phyloP scores from a whole-genome alignment of 2,113 vertebrate genomes.

The Sander vitreus region DNA sequence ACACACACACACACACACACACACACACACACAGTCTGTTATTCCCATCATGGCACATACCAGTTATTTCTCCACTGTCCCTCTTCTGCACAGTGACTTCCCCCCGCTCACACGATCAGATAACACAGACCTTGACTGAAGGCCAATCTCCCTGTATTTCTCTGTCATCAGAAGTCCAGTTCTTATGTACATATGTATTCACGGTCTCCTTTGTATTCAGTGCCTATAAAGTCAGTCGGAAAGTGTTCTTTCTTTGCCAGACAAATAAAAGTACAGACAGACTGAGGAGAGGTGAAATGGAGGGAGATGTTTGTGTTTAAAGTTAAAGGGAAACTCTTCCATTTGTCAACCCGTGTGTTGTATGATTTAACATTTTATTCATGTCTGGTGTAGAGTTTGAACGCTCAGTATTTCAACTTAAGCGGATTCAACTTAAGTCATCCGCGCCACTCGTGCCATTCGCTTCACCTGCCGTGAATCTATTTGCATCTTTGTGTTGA shows the following conservation, averaged over 20 bases:
- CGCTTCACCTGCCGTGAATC: too few relatives aligned
- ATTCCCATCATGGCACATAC: conserved; percentile 50
- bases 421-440: too few relatives aligned
- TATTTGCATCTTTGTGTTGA: too few relatives aligned
- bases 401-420: too few relatives aligned
- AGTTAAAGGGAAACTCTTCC: background rate
- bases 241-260: background rate
- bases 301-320: background rate
- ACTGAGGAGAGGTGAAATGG: background rate
- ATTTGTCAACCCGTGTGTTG: background rate
- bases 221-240: background rate
- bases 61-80: background rate
- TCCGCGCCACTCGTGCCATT: too few relatives aligned
- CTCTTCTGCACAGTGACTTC: background rate
- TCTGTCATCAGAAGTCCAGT: conserved; percentile 25
- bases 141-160: background rate
- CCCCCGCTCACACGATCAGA: conserved; percentile 35
- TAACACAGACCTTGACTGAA: conserved; percentile 30
- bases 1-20: conserved; percentile 9
- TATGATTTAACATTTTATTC: background rate
- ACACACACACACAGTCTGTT: conserved; percentile 31
- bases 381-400: background rate
- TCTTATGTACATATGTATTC: background rate
- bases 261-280: background rate
- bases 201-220: background rate